A percentile compares a stretch with the other conserved stretches of the same genome.
phyloP scores from a whole-genome alignment of 1,140 invertebrate species.

The Sinonovacula constricta region DNA sequence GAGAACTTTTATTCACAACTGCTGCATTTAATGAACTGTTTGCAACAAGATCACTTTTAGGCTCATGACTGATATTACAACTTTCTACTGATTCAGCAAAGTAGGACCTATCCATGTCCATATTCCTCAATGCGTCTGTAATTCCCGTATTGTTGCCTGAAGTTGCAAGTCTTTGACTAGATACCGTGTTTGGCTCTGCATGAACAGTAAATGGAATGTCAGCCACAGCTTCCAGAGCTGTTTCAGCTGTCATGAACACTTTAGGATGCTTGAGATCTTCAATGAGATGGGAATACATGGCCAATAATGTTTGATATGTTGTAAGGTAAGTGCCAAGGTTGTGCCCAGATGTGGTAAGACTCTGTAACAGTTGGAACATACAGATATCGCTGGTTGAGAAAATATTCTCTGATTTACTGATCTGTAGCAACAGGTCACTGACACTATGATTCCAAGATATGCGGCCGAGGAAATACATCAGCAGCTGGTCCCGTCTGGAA shows the following conservation, averaged over 20 bases:
- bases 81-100: too few relatives aligned
- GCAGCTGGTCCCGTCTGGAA: conserved; percentile 26
- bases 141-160: not conserved
- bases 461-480: conserved; percentile 28
- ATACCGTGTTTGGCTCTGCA: too few relatives aligned
- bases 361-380: conserved; percentile 38
- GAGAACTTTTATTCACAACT: not conserved
- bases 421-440: conserved; percentile 32
- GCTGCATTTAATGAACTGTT: not conserved
- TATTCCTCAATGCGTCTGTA: conserved; percentile 30
- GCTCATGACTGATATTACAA: too few relatives aligned
- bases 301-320: conserved; percentile 13
- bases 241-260: conserved; percentile 17
- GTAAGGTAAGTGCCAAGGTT: conserved; percentile 35
- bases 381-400: conserved; percentile 47
- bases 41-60: not conserved
- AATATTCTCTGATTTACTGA: conserved; percentile 44
- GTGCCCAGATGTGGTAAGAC: conserved; percentile 27
- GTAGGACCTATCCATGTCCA: not conserved
- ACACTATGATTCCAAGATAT: conserved; percentile 29
- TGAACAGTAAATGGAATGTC: not conserved
- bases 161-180: not conserved
- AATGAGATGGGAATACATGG: conserved; percentile 29
- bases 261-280: conserved; percentile 30
- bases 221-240: conserved; percentile 8